phyloP scores from a whole-genome alignment of 1,140 invertebrate species.

The Drosophila fuyamai region DNA sequence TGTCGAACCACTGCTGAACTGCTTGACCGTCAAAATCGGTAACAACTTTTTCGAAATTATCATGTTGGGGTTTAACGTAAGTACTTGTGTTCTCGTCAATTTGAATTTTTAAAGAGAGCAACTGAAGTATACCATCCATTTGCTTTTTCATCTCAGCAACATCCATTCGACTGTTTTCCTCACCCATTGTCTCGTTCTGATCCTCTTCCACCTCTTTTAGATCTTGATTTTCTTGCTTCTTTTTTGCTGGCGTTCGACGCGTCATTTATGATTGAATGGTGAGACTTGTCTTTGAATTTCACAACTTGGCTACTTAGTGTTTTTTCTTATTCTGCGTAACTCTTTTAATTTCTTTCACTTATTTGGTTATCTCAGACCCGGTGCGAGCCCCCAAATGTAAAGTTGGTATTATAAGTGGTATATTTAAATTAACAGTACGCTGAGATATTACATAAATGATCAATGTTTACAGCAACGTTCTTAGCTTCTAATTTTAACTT shows the following conservation, averaged over 20 bases:
- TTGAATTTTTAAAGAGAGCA: background rate
- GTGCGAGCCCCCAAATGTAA: background rate
- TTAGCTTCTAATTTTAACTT: too few species aligned
- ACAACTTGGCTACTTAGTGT: background rate
- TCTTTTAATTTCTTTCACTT: background rate
- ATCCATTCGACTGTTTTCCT: too few species aligned
- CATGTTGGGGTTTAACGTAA: background rate
- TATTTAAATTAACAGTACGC: too few species aligned
- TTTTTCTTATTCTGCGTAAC: too few species aligned
- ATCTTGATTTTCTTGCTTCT: too few species aligned
- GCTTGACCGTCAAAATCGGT: background rate
- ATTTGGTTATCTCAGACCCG: background rate
- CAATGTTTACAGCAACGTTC: too few species aligned
- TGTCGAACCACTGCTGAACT: too few species aligned
- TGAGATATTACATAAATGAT: too few species aligned
- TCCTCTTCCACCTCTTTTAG: too few species aligned
- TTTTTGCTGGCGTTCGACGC: background rate
- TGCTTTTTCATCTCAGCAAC: background rate
- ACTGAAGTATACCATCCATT: background rate
- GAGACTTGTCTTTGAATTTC: background rate
- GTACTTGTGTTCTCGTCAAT: background rate
- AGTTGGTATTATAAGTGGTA: too few species aligned
- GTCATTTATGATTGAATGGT: background rate
- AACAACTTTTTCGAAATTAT: conserved; percentile 2
- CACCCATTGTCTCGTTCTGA: too few species aligned